Conservation (phyloP, 1,140 invertebrate species). For the Argopecten irradians region DNA sequence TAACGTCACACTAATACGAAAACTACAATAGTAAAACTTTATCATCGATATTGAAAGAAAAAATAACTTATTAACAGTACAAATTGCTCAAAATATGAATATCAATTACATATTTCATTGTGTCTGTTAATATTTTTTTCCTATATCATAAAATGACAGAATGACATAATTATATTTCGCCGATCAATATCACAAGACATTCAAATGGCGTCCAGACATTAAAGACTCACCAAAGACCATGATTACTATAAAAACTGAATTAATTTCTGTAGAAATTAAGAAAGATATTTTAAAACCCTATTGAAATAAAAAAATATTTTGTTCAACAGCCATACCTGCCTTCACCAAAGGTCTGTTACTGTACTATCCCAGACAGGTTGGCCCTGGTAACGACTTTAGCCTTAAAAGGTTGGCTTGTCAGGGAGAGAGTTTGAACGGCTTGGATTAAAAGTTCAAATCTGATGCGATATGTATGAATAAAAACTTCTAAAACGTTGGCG, state of each 20-base stretch:
- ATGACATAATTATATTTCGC: too few species aligned
- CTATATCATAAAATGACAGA: too few species aligned
- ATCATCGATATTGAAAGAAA: too few species aligned
- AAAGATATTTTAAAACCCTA: background rate
- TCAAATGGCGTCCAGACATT: too few species aligned
- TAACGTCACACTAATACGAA: background rate
- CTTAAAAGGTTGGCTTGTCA: background rate
- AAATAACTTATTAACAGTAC: too few species aligned
- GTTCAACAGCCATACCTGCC: background rate
- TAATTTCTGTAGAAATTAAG: background rate
- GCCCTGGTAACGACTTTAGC: background rate
- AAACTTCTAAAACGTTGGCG: background rate
- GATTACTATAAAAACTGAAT: background rate
- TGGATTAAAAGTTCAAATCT: conserved; percentile 18
- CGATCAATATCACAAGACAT: too few species aligned
- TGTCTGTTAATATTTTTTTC: too few species aligned
- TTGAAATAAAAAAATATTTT: background rate
- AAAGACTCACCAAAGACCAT: too few species aligned
- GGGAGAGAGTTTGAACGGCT: background rate
- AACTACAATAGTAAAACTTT: background rate
- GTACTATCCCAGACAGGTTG: conserved; percentile 7
- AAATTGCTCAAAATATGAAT: too few species aligned
- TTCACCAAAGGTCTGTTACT: background rate
- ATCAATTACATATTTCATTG: too few species aligned
- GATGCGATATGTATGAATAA: background rate